Evolutionary conservation across 2,888 invertebrate species (phyloP).

Genomic region (Aleiodes testaceus): DNA sequence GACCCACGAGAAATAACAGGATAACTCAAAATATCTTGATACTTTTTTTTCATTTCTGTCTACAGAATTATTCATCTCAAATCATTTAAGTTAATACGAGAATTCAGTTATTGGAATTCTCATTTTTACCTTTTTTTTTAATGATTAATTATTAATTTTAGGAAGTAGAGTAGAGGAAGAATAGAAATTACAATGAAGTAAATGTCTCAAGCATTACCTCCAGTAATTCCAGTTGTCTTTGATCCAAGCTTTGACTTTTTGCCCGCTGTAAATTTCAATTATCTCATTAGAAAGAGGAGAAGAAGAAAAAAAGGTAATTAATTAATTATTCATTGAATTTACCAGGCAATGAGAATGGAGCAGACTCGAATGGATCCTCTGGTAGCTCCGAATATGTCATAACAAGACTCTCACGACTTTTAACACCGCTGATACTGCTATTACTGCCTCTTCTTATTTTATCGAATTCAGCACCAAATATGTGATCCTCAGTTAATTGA

Average conservation of each 20-base stretch:
- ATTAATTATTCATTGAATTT: conserved; percentile 60
- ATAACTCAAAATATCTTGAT: neutral
- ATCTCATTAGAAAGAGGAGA: conserved; percentile 1
- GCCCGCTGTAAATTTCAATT: conserved; percentile 59
- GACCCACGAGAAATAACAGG: neutral
- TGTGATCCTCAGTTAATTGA: conserved; percentile 85
- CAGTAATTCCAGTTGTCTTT: conserved; percentile 70
- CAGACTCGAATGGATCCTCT: conserved; percentile 87
- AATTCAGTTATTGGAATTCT: conserved; percentile 25
- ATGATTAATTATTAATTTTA: conserved; percentile 46
- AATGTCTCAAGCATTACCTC: conserved; percentile 73
- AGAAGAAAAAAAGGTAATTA: conserved; percentile 29
- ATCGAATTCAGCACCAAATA: conserved; percentile 87
- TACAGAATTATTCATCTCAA: conserved; percentile 17
- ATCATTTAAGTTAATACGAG: neutral
- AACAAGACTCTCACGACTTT: conserved; percentile 81
- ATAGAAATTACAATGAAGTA: conserved; percentile 56
- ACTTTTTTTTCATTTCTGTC: conserved; percentile 17
- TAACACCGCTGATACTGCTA: conserved; percentile 83
- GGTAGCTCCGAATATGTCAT: conserved; percentile 78
- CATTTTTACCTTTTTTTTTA: conserved; percentile 35
- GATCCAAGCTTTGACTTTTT: conserved; percentile 71
- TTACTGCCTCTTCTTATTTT: conserved; percentile 85
- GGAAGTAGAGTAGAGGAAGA: conserved; percentile 52
- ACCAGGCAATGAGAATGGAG: conserved; percentile 86